Evolutionary conservation across 2,797 vertebrate species (phyloP), one percentile per base, ranked within the genome.

Genomic region (Craterocephalus amniculus): DNA sequence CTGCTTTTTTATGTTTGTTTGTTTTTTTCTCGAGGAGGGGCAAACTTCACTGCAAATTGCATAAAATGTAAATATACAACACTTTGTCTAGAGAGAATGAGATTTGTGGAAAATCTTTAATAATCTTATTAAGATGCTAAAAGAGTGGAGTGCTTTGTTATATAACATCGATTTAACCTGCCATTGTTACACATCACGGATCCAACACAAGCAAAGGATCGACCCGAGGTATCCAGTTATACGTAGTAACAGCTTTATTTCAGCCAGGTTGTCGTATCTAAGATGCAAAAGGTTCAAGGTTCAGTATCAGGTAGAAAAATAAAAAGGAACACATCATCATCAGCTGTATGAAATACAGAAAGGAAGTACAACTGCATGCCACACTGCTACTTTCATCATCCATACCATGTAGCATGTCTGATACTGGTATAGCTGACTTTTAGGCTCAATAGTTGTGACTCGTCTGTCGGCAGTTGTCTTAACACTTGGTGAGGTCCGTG

Each of bases 261-360:
- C 80, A 86, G 87, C 86, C 86, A 91, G 91, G 85, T 94, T 83
- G 85, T 87, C 45, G 78, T 93, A 93, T 93, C 91, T 91, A 94
- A 94, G 93, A 93, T 94, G 92, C 92, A 94, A 94, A 94, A 92
- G 80, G 83, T 85, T 91, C 80, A 83, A 91, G 81, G 83, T 85
- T 91, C 86, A 89, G 76, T 87, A 85, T 91, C 87, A 88, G 90
- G 91, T 95, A 95, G 86, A 94, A 94, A 94, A 94, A 93, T 93
- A 93, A 92, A 93, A 92, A 88, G 87, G 87, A 92, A 87, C 85
- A 90, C 84, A 88, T 84, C 78, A 88, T 84, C 78, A 78, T 90
- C 80, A 86, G 88, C 85, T 86, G 87, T 92, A 88, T 89, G 85
- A 91, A 92, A 92, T 85, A 91, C 83, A 91, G 76, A 89, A 80